Conservation (phyloP, 2,797 vertebrate species). For the Cynodonichthys magdalenae region DNA sequence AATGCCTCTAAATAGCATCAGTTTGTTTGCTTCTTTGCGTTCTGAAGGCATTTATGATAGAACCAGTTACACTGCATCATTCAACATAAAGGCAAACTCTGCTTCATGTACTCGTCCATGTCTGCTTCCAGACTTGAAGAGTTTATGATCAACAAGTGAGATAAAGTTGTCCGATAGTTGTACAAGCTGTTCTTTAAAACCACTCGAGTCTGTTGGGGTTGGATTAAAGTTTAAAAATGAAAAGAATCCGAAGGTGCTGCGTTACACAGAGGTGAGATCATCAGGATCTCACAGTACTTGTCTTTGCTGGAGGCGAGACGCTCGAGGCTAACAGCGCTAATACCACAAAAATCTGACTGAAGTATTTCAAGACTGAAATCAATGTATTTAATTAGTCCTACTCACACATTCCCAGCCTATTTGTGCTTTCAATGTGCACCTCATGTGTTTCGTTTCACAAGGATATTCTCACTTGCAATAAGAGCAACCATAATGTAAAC, state of each 20-base stretch:
- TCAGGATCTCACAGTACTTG: not conserved
- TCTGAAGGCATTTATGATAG: not conserved
- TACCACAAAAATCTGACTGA: not conserved
- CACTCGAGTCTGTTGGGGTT: not conserved
- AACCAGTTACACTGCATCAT: not conserved
- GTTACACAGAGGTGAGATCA: constrained; percentile 1
- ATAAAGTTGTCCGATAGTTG: not conserved
- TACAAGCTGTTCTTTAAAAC: not conserved
- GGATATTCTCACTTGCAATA: not conserved
- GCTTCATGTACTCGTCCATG: not conserved
- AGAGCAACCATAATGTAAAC: not conserved
- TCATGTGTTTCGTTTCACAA: not conserved
- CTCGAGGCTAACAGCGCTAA: not conserved
- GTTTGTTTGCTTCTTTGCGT: not conserved
- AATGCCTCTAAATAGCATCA: not conserved
- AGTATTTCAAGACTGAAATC: not conserved
- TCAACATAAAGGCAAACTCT: not conserved
- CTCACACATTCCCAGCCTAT: not conserved
- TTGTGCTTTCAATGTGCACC: not conserved
- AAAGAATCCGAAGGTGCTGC: constrained; percentile 17
- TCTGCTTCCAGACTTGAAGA: not conserved
- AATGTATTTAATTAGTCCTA: not conserved
- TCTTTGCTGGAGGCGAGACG: not conserved
- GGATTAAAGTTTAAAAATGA: constrained; percentile 4
- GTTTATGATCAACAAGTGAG: not conserved